Percentiles rank a stretch among this genome's conserved stretches.
Evolutionary conservation across 2,113 vertebrate genomes (phyloP).

Genomic region (Seriola rivoliana): DNA sequence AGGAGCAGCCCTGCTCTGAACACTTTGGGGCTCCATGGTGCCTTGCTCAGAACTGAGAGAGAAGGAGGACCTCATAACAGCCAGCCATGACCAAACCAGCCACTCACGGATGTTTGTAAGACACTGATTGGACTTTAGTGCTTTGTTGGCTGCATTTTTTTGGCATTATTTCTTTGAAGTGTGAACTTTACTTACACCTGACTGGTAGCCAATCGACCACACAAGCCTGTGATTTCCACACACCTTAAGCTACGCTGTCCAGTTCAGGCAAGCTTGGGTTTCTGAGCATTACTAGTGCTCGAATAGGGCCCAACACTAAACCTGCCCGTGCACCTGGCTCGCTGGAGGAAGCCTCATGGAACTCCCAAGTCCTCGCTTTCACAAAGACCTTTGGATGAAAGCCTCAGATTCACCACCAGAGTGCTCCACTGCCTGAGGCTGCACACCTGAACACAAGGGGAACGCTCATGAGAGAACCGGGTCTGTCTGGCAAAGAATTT

Average conservation of each 20-base stretch:
- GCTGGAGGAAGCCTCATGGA: constrained; percentile 7
- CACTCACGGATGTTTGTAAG: constrained; percentile 25
- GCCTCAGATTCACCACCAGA: constrained; percentile 8
- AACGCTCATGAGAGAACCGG: not conserved
- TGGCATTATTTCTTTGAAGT: constrained; percentile 80
- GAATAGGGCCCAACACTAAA: not conserved
- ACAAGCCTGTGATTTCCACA: constrained; percentile 21
- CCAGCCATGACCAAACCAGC: constrained; percentile 41
- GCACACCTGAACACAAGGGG: not conserved
- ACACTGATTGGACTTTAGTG: constrained; percentile 52
- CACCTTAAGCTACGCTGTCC: constrained; percentile 18
- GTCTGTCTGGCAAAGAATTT: not conserved
- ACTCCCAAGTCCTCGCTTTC: not conserved
- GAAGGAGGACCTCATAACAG: constrained; percentile 46
- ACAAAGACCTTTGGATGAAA: constrained; percentile 31
- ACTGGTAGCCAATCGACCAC: constrained; percentile 35
- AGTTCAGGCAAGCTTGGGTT: constrained; percentile 2
- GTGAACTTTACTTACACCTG: constrained; percentile 57
- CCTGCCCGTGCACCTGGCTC: not conserved
- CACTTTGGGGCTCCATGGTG: constrained; percentile 62
- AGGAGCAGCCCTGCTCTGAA: constrained; percentile 43
- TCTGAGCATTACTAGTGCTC: constrained; percentile 34
- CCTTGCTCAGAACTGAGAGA: constrained; percentile 70
- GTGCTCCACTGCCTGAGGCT: constrained; percentile 1
- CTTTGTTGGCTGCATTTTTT: constrained; percentile 71